These are phyloP conservation scores for Thera britannica DNA, from an alignment of 2,888 invertebrate species.

Conservation along the genomic window DNA sequence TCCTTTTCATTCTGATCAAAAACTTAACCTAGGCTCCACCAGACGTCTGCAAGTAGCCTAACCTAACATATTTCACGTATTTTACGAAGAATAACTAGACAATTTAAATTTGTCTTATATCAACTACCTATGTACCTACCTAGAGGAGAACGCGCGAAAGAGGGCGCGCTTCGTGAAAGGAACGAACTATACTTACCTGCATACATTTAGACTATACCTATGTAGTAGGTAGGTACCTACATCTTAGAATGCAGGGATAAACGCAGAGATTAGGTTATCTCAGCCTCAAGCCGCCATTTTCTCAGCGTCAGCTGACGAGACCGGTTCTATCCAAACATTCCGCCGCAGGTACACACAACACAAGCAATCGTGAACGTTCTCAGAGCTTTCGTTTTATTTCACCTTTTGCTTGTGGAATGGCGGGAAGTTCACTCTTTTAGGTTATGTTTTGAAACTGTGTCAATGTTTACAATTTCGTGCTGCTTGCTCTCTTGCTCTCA, in stretches of 20 bases:
- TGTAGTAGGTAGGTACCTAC: not conserved
- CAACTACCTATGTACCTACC: no score
- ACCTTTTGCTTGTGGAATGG: slow-evolving; percentile 16
- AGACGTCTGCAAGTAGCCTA: no score
- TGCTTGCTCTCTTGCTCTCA: not conserved
- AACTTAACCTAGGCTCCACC: no score
- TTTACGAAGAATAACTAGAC: no score
- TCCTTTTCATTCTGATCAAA: no score
- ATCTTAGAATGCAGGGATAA: slow-evolving; percentile 32
- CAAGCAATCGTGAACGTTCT: slow-evolving; percentile 60
- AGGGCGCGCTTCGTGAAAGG: no score
- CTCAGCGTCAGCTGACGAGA: slow-evolving; percentile 72
- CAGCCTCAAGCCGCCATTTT: slow-evolving; percentile 59
- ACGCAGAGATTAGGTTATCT: slow-evolving; percentile 47
- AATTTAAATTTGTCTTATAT: no score
- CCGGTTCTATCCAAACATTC: slow-evolving; percentile 71
- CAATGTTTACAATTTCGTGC: not conserved
- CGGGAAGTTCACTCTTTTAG: slow-evolving; percentile 18
- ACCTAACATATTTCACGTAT: no score
- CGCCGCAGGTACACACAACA: slow-evolving; percentile 65
- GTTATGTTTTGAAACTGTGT: slow-evolving; percentile 14
- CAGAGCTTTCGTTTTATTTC: slow-evolving; percentile 58
- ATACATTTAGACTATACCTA: not conserved
- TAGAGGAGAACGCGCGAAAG: no score
- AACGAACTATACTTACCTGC: not conserved